These are phyloP conservation scores for Petromus typicus DNA, from an alignment of 2,113 vertebrate species.

Conservation along the genomic window DNA sequence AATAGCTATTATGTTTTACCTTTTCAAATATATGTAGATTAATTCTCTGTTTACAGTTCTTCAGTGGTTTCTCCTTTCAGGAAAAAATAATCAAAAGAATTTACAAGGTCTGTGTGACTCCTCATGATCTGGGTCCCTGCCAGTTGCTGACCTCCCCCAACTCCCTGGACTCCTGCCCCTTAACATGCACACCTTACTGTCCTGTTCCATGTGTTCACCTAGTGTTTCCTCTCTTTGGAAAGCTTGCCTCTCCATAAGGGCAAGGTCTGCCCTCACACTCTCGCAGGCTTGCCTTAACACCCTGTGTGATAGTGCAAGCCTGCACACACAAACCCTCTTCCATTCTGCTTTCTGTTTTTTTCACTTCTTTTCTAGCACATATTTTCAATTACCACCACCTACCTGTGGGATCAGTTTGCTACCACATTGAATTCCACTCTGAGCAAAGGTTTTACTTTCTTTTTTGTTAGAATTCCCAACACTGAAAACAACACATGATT, in stretches of 20 bases:
- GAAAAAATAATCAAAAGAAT: background rate
- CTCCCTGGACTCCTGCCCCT: no score
- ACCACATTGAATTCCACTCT: background rate
- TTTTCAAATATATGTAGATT: background rate
- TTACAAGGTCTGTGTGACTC: background rate
- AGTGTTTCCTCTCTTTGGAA: background rate
- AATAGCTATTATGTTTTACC: background rate
- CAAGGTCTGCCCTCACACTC: background rate
- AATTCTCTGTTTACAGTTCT: background rate
- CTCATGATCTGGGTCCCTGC: background rate
- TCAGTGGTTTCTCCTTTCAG: background rate
- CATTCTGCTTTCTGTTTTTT: background rate
- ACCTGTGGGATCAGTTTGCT: background rate
- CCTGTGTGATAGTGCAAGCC: fast-evolving
- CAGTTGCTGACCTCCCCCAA: background rate
- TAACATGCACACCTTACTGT: background rate
- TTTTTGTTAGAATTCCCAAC: background rate
- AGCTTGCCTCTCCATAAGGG: background rate
- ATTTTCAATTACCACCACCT: background rate
- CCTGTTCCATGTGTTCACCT: background rate
- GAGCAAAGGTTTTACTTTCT: background rate
- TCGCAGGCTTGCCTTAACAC: background rate
- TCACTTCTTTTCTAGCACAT: background rate
- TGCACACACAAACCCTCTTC: background rate
- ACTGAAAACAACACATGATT: background rate